A percentile compares a stretch with the other conserved stretches of the same genome.
Evolutionary conservation across 1,140 invertebrate species (phyloP).

Genomic region (Procambarus virginalis): DNA sequence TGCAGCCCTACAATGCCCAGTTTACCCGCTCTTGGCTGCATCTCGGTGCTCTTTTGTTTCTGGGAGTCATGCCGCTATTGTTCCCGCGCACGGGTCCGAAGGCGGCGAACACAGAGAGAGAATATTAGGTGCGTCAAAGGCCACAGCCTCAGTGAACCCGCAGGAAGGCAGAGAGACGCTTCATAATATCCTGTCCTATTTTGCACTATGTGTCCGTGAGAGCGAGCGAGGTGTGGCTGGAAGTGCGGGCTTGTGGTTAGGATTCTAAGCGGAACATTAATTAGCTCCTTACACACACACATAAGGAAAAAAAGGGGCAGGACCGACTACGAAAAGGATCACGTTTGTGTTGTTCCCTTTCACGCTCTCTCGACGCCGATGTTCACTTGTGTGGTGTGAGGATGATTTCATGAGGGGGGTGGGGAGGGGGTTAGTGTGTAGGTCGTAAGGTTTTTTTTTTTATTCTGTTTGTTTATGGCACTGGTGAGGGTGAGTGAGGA

Average conservation of each 20-base stretch:
- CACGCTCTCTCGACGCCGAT: neutral
- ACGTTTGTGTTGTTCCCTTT: neutral
- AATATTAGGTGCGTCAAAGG: conserved; percentile 20
- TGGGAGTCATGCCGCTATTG: conserved; percentile 50
- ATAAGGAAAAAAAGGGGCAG: neutral
- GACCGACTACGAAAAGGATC: neutral
- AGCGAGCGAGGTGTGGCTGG: conserved; percentile 4
- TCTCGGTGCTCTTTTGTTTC: conserved; percentile 52
- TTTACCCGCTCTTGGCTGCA: conserved; percentile 49
- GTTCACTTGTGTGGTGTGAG: conserved; percentile 3
- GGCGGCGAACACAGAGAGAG: conserved; percentile 26
- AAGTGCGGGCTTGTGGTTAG: conserved; percentile 37
- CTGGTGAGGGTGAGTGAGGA: neutral
- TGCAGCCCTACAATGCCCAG: conserved; percentile 48
- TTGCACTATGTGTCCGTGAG: conserved; percentile 27
- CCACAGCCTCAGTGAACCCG: neutral
- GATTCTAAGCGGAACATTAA: conserved; percentile 27
- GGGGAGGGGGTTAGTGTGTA: too few species aligned
- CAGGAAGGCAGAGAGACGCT: neutral
- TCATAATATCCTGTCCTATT: conserved; percentile 41
- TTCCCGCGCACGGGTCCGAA: conserved; percentile 39
- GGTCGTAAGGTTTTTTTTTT: too few species aligned
- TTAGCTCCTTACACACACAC: neutral
- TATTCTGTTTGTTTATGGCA: neutral
- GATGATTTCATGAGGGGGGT: neutral